Evolutionary conservation across 2,797 vertebrate genomes (phyloP), one percentile per base, ranked within the genome.

Genomic region (Corythornis leucogaster): DNA sequence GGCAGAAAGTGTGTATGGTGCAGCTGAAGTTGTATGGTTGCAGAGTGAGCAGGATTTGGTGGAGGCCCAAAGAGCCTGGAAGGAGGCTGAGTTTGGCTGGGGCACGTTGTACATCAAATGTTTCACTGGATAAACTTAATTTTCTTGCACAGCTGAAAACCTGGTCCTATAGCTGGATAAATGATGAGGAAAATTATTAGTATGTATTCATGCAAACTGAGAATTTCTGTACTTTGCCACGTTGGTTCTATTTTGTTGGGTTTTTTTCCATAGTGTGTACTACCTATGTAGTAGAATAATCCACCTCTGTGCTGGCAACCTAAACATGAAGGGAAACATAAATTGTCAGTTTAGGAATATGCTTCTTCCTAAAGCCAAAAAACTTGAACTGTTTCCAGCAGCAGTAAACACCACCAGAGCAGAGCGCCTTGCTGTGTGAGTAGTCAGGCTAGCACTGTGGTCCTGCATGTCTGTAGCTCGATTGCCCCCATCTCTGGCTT

Each of bases 61-160:
- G 43, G 33, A 73, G 85, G 8, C 28, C 19, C 12, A 12, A 24
- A 18, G 16, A 45, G 25, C 10, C 26, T 53, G 24, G 26, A 53
- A 69, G 40, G 33, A 48, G 26, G 19, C 8, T 3, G 40, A 48
- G 2, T 17, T 7, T 35, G 38, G 5, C 35, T 64, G 33, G 14
- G 22, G 5, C 3, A 3, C 10, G 9, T 38, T 22, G 8, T 0
- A 0, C 11, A 30, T 42, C 12, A 25, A 54, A n/a, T 21, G 15
- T 70, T 80, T 62, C 22, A 7, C 31, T 38, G n/a, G 8, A 21
- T 45, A 6, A 53, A 17, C 16, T 53, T 53, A 16, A 26, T 68
- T 59, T 38, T 68, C 30, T 78, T 46, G 11, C 22, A 12, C 8
- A 51, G 31, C 38, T 62, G 38, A 58, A 74, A 74, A 45, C 7